Base-by-base conservation (phyloP, 2,797 vertebrate species). In the Siniperca obscura region DNA sequence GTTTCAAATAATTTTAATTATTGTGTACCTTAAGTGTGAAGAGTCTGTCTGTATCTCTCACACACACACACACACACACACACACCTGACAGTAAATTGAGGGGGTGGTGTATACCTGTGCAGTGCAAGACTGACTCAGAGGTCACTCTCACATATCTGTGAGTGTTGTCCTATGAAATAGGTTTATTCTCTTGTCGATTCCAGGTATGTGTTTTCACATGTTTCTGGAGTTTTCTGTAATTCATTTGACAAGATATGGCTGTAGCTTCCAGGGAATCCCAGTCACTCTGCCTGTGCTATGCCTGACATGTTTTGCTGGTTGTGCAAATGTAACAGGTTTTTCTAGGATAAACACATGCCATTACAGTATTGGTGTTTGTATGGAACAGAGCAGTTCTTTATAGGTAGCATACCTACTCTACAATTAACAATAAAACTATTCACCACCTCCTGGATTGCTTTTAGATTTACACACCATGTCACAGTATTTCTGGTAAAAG, bases 301-400 rank as follows among this genome's bases (percentile, higher is more conserved):
- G 74, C 76, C 74, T 70, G 59, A 74, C 55, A 68, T 66, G 73
- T 79, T 84, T 65, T 66, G 56, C 66, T 86, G 70, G 66, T 55
- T 87, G 85, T 82, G 80, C 71, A 74, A 82, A 87, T 85, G 60
- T 81, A 70, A 82, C 83, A 52, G 76, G 67, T 78, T 85, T 91
- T 83, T 85, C 81, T 80, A 83, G 82, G 83, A 90, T 91, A 91
- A 92, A 90, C 90, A 87, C 85, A 75, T 88, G 75, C 83, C 65
- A 70, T 82, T 86, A 81, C 60, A 80, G 77, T 25, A 55, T 56
- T 83, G 21, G 42, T 82, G 42, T 82, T 82, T 83, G 67, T 76
- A 36, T 70, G 34, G 27, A 73, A 74, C 72, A 82, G 79, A 74
- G 62, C 40, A 67, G 38, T 40, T 70, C 38, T 83, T 88, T 79